Percentiles rank a stretch among this genome's conserved stretches.
Evolutionary conservation across 1,140 invertebrate species (phyloP).

Genomic region (Samia ricini): DNA sequence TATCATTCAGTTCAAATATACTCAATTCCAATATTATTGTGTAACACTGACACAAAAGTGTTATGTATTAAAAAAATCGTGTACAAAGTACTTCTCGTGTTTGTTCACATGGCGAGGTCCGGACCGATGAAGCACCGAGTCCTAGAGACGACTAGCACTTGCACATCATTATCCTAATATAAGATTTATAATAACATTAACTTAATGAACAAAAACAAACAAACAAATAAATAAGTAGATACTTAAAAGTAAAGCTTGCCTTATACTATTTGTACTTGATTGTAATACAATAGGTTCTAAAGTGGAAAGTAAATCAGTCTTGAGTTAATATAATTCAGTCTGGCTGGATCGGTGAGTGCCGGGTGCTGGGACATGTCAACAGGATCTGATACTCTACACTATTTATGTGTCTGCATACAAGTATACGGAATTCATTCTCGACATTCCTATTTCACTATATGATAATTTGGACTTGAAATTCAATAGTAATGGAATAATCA

Average conservation of each 20-base stretch:
- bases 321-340: conserved; percentile 4
- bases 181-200: too few relatives aligned
- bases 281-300: background rate
- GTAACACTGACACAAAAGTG: too few relatives aligned
- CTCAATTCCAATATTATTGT: too few relatives aligned
- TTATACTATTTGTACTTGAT: conserved; percentile 36
- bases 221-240: background rate
- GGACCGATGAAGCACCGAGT: too few relatives aligned
- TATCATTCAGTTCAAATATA: too few relatives aligned
- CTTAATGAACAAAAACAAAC: background rate
- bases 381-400: too few relatives aligned
- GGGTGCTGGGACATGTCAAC: background rate
- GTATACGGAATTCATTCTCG: background rate
- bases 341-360: background rate
- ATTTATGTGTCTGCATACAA: too few relatives aligned
- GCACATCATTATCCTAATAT: too few relatives aligned
- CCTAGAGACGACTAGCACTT: too few relatives aligned
- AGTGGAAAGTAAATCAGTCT: conserved; percentile 18
- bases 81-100: too few relatives aligned
- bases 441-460: background rate
- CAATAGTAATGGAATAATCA: background rate
- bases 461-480: background rate
- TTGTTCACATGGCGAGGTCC: too few relatives aligned
- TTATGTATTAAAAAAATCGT: too few relatives aligned
- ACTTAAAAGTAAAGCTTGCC: background rate